Percentiles rank a stretch among this genome's conserved stretches.
Conservation (phyloP, 1,140 invertebrate genomes). For the Belonocnema kinseyi region DNA sequence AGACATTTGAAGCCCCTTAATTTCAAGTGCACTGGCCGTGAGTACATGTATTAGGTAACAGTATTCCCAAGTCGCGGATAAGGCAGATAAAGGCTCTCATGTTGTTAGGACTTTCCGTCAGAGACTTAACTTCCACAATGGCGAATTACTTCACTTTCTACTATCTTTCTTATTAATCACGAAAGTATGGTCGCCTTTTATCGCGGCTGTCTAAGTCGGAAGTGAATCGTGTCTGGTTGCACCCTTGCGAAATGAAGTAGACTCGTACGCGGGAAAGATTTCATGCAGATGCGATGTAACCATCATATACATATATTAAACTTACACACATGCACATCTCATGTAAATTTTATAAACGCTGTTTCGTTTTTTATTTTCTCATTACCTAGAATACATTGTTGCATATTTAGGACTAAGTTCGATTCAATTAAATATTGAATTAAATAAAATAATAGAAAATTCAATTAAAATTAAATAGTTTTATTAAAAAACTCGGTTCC, state of each 20-base stretch:
- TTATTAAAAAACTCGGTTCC: too few relatives aligned
- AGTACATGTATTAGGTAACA: slow-evolving; percentile 1
- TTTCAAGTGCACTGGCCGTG: slow-evolving; percentile 24
- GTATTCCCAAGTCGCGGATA: background rate
- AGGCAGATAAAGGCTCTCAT: background rate
- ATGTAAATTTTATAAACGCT: background rate
- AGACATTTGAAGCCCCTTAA: background rate
- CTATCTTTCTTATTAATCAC: slow-evolving; percentile 69
- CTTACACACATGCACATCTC: background rate
- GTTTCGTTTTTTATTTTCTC: too few relatives aligned
- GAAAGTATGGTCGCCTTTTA: slow-evolving; percentile 55
- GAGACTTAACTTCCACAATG: slow-evolving; percentile 45
- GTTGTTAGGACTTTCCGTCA: slow-evolving; percentile 17
- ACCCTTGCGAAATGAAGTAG: slow-evolving; percentile 50
- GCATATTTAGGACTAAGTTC: too few relatives aligned
- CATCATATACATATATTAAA: too few relatives aligned
- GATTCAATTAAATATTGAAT: too few relatives aligned
- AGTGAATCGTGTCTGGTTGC: slow-evolving; percentile 52
- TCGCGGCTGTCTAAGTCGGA: slow-evolving; percentile 63
- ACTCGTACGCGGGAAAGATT: slow-evolving; percentile 8
- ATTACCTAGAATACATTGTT: too few relatives aligned
- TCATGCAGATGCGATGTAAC: background rate
- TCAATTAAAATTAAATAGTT: too few relatives aligned
- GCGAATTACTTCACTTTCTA: slow-evolving; percentile 62
- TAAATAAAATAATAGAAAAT: too few relatives aligned